phyloP scores from a whole-genome alignment of 2,888 invertebrate genomes.

The Amphipoea lucens region DNA sequence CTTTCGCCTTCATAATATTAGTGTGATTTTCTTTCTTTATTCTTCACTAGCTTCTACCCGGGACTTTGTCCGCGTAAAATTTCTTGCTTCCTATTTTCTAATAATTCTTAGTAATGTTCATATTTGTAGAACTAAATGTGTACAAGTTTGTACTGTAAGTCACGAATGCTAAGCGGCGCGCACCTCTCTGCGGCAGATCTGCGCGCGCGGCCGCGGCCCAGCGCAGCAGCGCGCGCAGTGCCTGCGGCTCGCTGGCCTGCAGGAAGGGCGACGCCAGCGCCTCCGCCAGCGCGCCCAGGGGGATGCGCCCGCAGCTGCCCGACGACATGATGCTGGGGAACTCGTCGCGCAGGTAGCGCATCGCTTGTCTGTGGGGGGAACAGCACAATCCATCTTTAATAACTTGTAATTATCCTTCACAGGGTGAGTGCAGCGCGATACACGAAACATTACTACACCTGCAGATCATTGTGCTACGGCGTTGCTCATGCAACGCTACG shows the following conservation, averaged over 20 bases:
- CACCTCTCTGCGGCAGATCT: conserved; percentile 38
- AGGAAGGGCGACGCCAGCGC: conserved; percentile 92
- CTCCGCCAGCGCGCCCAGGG: conserved; percentile 92
- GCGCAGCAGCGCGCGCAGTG: conserved; percentile 91
- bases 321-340: conserved; percentile 94
- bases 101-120: too few relatives aligned
- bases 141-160: too few relatives aligned
- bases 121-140: too few relatives aligned
- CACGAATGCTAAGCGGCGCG: too few relatives aligned
- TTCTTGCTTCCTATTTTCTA: too few relatives aligned
- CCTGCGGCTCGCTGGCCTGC: conserved; percentile 96
- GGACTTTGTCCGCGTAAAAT: too few relatives aligned
- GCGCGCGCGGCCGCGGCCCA: conserved; percentile 78
- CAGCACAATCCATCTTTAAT: neutral
- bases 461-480: neutral
- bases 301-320: conserved; percentile 93
- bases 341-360: conserved; percentile 97
- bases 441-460: neutral
- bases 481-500: neutral
- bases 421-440: neutral
- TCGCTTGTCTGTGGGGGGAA: conserved; percentile 92
- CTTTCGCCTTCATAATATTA: too few relatives aligned
- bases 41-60: too few relatives aligned
- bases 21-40: too few relatives aligned
- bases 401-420: neutral